Base-by-base conservation (phyloP, 2,113 vertebrate species). In the Catharus minimus region DNA sequence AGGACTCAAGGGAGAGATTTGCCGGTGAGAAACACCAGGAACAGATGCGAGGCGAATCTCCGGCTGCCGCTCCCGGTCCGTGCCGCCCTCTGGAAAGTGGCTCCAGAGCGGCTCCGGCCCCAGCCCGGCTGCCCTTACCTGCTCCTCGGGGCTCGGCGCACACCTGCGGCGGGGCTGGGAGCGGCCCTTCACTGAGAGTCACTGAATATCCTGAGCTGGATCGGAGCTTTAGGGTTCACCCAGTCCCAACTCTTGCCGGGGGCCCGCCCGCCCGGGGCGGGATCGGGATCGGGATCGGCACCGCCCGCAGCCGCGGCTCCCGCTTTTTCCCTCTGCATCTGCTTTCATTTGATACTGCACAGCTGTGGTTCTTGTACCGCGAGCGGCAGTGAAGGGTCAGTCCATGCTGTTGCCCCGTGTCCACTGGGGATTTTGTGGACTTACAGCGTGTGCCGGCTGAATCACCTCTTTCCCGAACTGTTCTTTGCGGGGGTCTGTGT, bases 41-140 rank as follows among this genome's bases (percentile, higher is more conserved):
- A 4, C 7, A 38, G 19, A 8, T 0, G 10, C 0, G 15, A 1
- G 41, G 11, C 4, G 32, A 43, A 9, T 1, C 1, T 0, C 50
- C 20, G 16, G 8, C 7, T 5, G 13, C 30, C 11, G 20, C 24
- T 49, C 52, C 60, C 16, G 8, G 8, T 43, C 36, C 20, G 14
- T 27, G 41, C 16, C 9, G 4, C 66, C 11, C 43, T 15, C 26
- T 22, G 52, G 32, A 23, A 50, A 43, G 50, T 2, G 36, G 22
- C 19, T 23, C 9, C 21, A 6, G 32, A 10, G 0, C 16, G 2
- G 13, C 5, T 15, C 27, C 47, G 1, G 62, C 14, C 4, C n/a
- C 11, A 11, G 16, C 41, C 49, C 1, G 3, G 50, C 49, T 32
- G 36, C 22, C 27, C 43, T 56, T 18, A 66, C 44, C 67, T 58